Conservation (phyloP, 2,888 invertebrate genomes). For the Abrostola triplasia region DNA sequence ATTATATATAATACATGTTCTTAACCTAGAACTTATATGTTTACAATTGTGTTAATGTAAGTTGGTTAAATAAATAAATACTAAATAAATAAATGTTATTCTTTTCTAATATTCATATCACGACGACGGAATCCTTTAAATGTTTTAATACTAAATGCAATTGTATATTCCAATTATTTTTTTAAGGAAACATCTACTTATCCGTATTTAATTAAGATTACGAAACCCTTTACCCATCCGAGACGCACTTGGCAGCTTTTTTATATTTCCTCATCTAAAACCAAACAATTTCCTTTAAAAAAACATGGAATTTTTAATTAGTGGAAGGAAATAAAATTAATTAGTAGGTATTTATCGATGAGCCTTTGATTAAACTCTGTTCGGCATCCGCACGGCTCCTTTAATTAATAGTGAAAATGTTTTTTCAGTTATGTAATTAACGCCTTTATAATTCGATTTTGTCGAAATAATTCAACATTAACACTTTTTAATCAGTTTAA, state of each 20-base stretch:
- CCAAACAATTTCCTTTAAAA: conserved; percentile 41
- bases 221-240: neutral
- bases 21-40: too few relatives aligned
- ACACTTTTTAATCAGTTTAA: conserved; percentile 12
- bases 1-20: too few relatives aligned
- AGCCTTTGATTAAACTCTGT: conserved; percentile 70
- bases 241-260: neutral
- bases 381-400: conserved; percentile 60
- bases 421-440: conserved; percentile 60
- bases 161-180: too few relatives aligned
- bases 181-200: too few relatives aligned
- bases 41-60: too few relatives aligned
- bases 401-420: conserved; percentile 69
- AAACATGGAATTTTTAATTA: conserved; percentile 60
- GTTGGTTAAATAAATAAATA: too few relatives aligned
- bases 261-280: conserved; percentile 15
- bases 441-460: conserved; percentile 49
- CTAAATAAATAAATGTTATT: too few relatives aligned
- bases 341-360: conserved; percentile 71
- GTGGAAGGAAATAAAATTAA: conserved; percentile 66
- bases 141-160: too few relatives aligned
- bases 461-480: conserved; percentile 34
- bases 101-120: too few relatives aligned
- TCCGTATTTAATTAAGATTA: too few relatives aligned
- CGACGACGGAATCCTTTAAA: too few relatives aligned